These are phyloP conservation scores for Delphinapterus leucas DNA, from an alignment of 2,113 vertebrate species.

Conservation along the genomic window DNA sequence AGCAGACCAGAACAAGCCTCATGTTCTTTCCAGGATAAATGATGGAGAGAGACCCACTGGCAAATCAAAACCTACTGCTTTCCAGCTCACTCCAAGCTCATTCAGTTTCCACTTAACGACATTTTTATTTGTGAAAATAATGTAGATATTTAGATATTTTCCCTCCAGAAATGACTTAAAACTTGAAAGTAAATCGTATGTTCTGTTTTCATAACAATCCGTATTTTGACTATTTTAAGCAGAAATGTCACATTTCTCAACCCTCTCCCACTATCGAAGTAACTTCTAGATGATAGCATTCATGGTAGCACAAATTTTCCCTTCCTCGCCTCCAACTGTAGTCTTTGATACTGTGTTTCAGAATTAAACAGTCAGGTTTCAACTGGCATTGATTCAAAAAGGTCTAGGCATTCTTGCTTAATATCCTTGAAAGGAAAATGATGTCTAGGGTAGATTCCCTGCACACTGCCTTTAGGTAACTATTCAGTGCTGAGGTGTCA, in stretches of 20 bases:
- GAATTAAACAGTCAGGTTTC: no score
- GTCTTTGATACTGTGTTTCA: background rate
- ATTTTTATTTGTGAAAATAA: background rate
- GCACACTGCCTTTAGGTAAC: background rate
- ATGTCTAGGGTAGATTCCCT: background rate
- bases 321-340: accelerated
- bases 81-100: background rate
- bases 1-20: background rate
- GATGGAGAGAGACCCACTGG: background rate
- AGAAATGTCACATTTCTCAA: background rate
- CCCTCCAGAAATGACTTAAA: background rate
- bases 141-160: background rate
- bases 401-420: background rate
- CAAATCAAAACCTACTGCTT: background rate
- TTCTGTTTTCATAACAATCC: background rate
- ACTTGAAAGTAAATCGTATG: background rate
- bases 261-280: accelerated
- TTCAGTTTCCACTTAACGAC: background rate
- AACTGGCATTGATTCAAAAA: background rate
- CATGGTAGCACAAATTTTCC: accelerated
- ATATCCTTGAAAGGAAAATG: background rate
- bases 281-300: background rate
- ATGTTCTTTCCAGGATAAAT: background rate
- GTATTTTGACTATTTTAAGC: background rate
- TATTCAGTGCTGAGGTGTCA: background rate